Base-by-base conservation (phyloP, 2,888 invertebrate genomes). In the Phrixothrix hirtus region DNA sequence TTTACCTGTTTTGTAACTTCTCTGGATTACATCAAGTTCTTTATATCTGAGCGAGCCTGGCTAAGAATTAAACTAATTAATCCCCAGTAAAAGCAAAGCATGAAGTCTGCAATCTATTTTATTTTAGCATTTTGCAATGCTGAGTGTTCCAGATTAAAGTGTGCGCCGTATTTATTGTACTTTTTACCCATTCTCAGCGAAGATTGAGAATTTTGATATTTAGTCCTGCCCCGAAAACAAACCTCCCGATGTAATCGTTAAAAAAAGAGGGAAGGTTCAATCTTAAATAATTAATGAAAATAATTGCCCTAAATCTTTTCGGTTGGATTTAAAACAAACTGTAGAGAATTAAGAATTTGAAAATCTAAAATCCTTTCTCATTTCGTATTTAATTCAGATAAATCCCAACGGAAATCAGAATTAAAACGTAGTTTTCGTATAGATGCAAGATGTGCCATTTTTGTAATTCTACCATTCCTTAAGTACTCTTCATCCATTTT, bases 321-420 rank as follows among this genome's bases (percentile, higher is more conserved):
- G 66, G 64, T 68, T 65, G 67, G 64, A 68, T 68, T 68, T 66
- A 67, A 62, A 65, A 65, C 61, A 64, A 56, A 70, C 67, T 66
- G 63, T 68, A 60, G 61, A 63, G 71, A 65, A 72, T 71, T 70
- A 71, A 67, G 69, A 71, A 71, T 72, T 70, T 68, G 71, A 74
- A 75, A 75, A 75, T 73, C 70, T 63, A 62, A 69, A 73, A 73
- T 72, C 72, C 72, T 73, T 73, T 74, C 73, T 73, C 73, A 68
- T 73, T 72, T 67, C 71, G 68, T 68, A 67, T 71, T 75, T 74
- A 73, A 74, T 73, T 73, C 74, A 64, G 66, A 64, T 66, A 70
- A 72, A 71, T 70, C 75, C 73, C 75, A 69, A 70, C 69, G 74
- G 75, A 75, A 75, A 75, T 75, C 74, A 75, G 71, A 74, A 75